Conservation (phyloP, 2,888 invertebrate genomes). For the Strigamia transsilvanica region DNA sequence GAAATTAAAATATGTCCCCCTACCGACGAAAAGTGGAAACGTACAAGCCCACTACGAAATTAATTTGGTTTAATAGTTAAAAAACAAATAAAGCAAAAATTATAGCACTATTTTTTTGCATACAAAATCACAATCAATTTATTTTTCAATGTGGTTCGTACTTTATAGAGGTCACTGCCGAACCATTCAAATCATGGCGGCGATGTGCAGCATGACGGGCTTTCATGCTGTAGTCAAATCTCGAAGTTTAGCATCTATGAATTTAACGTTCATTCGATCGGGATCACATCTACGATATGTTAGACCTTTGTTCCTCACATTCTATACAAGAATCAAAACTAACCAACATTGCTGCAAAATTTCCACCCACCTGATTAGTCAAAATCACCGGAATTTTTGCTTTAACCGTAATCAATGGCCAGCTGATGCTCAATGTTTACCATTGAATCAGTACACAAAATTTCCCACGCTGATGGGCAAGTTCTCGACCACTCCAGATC, state of each 20-base stretch:
- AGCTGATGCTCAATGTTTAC: too few species aligned
- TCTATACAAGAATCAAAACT: not conserved
- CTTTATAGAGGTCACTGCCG: not conserved
- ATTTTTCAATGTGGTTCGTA: not conserved
- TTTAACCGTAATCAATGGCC: not conserved
- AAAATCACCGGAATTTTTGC: not conserved
- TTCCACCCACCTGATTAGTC: not conserved
- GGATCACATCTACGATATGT: not conserved
- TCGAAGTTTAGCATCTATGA: not conserved
- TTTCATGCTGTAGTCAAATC: not conserved
- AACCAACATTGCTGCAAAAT: not conserved
- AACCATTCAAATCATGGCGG: conserved; percentile 10
- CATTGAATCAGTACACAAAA: too few species aligned
- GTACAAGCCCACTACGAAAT: not conserved
- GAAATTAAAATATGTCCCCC: not conserved
- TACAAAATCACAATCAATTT: too few species aligned
- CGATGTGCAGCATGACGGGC: not conserved
- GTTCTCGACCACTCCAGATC: not conserved
- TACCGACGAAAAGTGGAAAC: not conserved
- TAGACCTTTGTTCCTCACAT: not conserved
- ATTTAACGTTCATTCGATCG: not conserved
- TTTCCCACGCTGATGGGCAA: too few species aligned
- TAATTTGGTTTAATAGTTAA: not conserved
- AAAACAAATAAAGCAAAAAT: too few species aligned
- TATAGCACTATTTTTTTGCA: not conserved